Evolutionary conservation across 2,888 invertebrate genomes (phyloP).

Genomic region (Clusia tigrina): DNA sequence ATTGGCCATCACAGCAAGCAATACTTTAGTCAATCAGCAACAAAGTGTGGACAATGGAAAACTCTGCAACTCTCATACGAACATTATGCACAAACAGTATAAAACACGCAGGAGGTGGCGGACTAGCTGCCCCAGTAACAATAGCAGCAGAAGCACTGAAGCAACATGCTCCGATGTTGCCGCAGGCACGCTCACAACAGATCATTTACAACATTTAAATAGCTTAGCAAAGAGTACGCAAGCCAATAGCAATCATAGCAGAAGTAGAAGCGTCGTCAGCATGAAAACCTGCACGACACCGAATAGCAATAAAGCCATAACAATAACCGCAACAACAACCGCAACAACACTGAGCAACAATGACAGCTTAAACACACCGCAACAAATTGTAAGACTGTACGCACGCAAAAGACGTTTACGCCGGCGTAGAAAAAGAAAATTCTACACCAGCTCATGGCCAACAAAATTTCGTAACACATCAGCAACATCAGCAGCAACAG

Average conservation of each 20-base stretch:
- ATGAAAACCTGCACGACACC: neutral
- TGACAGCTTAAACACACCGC: slow-evolving; percentile 28
- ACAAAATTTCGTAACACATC: slow-evolving; percentile 25
- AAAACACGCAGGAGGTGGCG: slow-evolving; percentile 18
- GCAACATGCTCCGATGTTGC: neutral
- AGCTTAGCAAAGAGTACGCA: no score
- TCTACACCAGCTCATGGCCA: slow-evolving; percentile 36
- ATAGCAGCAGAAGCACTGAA: slow-evolving; percentile 12
- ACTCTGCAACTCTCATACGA: slow-evolving; percentile 15
- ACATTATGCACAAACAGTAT: slow-evolving; percentile 40
- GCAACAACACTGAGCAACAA: slow-evolving; percentile 19
- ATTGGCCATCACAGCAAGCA: neutral
- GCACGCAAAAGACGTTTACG: slow-evolving; percentile 57
- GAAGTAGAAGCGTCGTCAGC: slow-evolving; percentile 2
- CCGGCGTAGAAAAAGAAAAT: slow-evolving; percentile 57
- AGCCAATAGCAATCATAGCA: neutral
- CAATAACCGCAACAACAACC: slow-evolving; percentile 22
- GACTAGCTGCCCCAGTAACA: slow-evolving; percentile 8
- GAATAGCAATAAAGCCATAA: slow-evolving; percentile 10
- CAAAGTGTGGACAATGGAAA: neutral
- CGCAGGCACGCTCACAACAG: slow-evolving; percentile 10
- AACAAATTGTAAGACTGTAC: slow-evolving; percentile 59
- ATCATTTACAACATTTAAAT: neutral
- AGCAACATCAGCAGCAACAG: slow-evolving; percentile 35
- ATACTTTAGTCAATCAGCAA: slow-evolving; percentile 5